A percentile compares a stretch with the other conserved stretches of the same genome.
These are phyloP conservation scores for Parascotia fuliginaria DNA, from an alignment of 2,888 invertebrate genomes.

Conservation along the genomic window DNA sequence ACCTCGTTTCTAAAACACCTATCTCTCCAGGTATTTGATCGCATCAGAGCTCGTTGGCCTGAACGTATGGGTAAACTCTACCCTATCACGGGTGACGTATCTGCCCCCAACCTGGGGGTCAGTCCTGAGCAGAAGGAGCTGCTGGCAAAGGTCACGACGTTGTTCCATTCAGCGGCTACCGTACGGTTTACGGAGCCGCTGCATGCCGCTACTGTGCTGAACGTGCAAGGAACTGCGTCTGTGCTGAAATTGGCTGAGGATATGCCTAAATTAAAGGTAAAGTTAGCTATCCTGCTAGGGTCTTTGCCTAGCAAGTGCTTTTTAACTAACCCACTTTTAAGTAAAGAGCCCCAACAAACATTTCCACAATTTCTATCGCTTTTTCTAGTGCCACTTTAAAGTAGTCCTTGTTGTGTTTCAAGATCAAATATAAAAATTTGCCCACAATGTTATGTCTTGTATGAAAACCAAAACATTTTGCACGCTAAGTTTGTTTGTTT, in stretches of 20 bases:
- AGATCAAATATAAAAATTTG: too few species aligned
- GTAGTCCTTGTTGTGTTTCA: too few species aligned
- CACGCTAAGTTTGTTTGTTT: too few species aligned
- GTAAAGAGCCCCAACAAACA: too few species aligned
- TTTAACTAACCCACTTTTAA: too few species aligned
- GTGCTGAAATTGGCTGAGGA: conserved; percentile 93
- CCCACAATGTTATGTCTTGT: too few species aligned
- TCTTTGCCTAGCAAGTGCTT: too few species aligned
- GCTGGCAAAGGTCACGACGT: conserved; percentile 90
- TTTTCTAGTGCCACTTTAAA: too few species aligned
- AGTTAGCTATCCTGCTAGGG: too few species aligned
- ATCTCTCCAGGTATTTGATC: conserved; percentile 87
- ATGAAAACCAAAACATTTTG: too few species aligned
- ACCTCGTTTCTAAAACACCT: neutral
- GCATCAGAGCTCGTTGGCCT: conserved; percentile 87
- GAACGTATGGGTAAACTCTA: conserved; percentile 88
- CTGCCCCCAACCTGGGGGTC: conserved; percentile 89
- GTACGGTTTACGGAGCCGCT: conserved; percentile 97
- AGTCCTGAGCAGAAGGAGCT: conserved; percentile 87
- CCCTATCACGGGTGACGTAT: conserved; percentile 91
- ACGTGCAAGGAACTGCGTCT: conserved; percentile 94
- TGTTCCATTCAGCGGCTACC: conserved; percentile 98
- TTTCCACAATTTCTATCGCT: too few species aligned
- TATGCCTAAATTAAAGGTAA: conserved; percentile 91
- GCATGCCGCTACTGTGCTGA: conserved; percentile 94